Base-by-base conservation (phyloP, 2,888 invertebrate species). In the Chloroclysta siterata region DNA sequence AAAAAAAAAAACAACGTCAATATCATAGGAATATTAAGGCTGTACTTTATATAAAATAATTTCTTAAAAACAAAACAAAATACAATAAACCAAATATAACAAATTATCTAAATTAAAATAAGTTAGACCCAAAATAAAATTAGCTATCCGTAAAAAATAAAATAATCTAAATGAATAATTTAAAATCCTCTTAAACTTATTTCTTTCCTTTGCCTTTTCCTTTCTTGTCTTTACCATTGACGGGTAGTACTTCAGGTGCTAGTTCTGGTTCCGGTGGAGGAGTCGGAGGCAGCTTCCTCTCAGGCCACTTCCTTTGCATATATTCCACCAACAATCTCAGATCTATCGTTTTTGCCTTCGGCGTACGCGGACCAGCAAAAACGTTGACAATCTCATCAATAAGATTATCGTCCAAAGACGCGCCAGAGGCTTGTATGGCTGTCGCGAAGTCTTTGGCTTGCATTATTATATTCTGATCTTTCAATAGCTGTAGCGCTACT, bases 301-400 rank as follows among this genome's bases (percentile, higher is more conserved):
- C 86, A 3, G 89, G 89, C 88, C 88, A 89, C 71, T 84, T 84
- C 29, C 85, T 77, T 53, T 72, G 74, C n/a, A 85, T 71, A 66
- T 77, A 89, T 15, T 89, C 88, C 1, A 74, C 81, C 42, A 88
- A 22, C 7, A 58, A 29, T 5, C 42, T 66, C 2, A 89, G 54
- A 73, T 84, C 73, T 22, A 89, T 74, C 4, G 72, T 77, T 65
- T 80, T 87, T 1, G 65, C 7, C 65, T 89, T 88, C 2, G 67
- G 57, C 17, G 60, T 56, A 51, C 68, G 73, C 11, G 83, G 76
- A 3, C 81, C 88, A 28, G 81, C 57, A 63, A 88, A 89, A 0
- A 63, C 59, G 48, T 75, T 70, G 0, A 73, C 66, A 3, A 89
- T 73, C 66, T 80, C 85, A 5, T 82, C 78, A 41, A 86, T 17